These are phyloP conservation scores for Stegastes partitus DNA, from an alignment of 2,113 vertebrate genomes.

Conservation along the genomic window DNA sequence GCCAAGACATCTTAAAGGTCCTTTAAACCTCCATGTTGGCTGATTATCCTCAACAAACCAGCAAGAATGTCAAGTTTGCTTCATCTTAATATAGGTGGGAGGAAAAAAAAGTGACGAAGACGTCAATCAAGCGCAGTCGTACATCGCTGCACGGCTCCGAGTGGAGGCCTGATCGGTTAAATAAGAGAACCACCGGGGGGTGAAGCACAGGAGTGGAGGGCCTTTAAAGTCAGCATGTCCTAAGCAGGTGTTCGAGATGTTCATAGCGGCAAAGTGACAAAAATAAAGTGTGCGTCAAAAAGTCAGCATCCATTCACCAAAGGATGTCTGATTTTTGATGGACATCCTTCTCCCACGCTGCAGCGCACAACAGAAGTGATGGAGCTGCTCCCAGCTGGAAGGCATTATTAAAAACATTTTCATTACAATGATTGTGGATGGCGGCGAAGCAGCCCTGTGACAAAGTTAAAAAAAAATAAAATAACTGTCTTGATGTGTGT, in stretches of 20 bases:
- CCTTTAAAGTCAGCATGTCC: not conserved
- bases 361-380: not conserved
- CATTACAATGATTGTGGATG: conserved; percentile 6
- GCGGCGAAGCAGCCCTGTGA: not conserved
- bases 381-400: not conserved
- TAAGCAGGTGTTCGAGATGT: not conserved
- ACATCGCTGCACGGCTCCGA: not conserved
- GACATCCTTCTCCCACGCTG: not conserved
- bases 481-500: not conserved
- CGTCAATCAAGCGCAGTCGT: not conserved
- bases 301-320: not conserved
- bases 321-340: conserved; percentile 29
- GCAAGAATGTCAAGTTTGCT: not conserved
- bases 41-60: too few relatives aligned
- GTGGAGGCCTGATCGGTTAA: conserved; percentile 4
- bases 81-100: not conserved
- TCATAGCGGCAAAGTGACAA: not conserved
- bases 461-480: not conserved
- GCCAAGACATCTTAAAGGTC: too few relatives aligned
- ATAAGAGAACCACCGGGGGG: not conserved
- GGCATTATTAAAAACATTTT: not conserved
- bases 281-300: not conserved
- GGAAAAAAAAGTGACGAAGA: not conserved
- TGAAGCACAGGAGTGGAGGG: not conserved
- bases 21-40: too few relatives aligned